These are phyloP conservation scores for Calameuta filiformis DNA, from an alignment of 2,888 invertebrate species.

Conservation along the genomic window DNA sequence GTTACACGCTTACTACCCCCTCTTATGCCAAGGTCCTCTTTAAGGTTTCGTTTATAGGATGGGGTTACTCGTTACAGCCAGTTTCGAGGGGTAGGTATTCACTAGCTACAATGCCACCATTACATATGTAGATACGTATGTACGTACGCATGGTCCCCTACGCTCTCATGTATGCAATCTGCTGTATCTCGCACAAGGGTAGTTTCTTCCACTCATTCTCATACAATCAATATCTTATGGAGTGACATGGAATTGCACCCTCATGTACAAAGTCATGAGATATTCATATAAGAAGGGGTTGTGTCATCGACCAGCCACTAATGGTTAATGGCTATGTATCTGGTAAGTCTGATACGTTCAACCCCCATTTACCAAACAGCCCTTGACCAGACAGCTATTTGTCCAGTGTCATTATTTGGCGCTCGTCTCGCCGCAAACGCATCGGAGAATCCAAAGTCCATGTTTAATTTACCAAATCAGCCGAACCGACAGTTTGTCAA, in stretches of 20 bases:
- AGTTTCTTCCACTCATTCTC: neutral
- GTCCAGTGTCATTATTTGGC: slow-evolving; percentile 39
- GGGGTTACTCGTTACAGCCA: slow-evolving; percentile 55
- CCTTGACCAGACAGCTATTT: neutral
- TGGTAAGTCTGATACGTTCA: neutral
- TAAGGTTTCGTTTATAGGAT: slow-evolving; percentile 55
- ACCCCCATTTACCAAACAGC: neutral
- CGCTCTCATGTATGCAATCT: neutral
- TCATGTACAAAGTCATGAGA: neutral
- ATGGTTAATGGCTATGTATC: neutral
- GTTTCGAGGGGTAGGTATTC: slow-evolving; percentile 32
- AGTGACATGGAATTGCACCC: neutral
- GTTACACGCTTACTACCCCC: slow-evolving; percentile 47
- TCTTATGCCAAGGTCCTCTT: slow-evolving; percentile 29
- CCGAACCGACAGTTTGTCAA: slow-evolving; percentile 34
- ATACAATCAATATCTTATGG: neutral
- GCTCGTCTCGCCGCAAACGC: slow-evolving; percentile 33
- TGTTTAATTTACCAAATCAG: neutral
- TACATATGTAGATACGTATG: neutral
- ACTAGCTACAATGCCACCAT: neutral
- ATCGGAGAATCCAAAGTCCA: neutral
- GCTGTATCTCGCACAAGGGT: neutral
- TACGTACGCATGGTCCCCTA: neutral
- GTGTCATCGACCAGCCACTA: neutral
- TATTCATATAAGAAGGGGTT: neutral